Conservation (phyloP, 2,113 vertebrate genomes). For the Sturnus vulgaris region DNA sequence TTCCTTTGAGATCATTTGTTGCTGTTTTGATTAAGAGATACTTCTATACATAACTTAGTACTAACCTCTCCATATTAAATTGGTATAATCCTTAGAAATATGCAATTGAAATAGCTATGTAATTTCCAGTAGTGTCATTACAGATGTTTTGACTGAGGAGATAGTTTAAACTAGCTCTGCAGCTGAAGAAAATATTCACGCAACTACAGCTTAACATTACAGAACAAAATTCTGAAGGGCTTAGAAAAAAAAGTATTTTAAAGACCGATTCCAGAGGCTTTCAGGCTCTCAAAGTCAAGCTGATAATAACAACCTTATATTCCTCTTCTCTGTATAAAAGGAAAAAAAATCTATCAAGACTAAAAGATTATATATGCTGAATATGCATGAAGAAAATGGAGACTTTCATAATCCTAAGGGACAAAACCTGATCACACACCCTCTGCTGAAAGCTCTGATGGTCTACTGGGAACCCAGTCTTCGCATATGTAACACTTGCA, state of each 20-base stretch:
- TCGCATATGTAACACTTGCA: neutral
- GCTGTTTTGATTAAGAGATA: neutral
- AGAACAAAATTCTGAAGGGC: neutral
- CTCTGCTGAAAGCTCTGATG: neutral
- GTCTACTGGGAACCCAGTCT: neutral
- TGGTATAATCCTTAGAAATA: neutral
- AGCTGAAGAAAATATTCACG: neutral
- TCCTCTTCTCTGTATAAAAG: neutral
- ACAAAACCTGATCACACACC: neutral
- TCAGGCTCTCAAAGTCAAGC: neutral
- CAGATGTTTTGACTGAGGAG: neutral
- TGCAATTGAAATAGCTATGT: neutral
- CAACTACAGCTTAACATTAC: neutral
- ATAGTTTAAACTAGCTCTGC: neutral
- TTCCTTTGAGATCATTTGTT: neutral
- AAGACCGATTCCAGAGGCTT: neutral
- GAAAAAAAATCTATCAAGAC: neutral
- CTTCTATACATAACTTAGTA: neutral
- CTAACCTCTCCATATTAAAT: neutral
- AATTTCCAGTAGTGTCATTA: neutral
- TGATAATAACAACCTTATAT: neutral
- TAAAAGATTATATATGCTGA: neutral
- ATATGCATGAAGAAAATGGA: neutral
- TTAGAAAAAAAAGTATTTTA: neutral
- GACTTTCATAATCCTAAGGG: neutral